phyloP scores from a whole-genome alignment of 2,797 vertebrate species.

The Alectoris magna region DNA sequence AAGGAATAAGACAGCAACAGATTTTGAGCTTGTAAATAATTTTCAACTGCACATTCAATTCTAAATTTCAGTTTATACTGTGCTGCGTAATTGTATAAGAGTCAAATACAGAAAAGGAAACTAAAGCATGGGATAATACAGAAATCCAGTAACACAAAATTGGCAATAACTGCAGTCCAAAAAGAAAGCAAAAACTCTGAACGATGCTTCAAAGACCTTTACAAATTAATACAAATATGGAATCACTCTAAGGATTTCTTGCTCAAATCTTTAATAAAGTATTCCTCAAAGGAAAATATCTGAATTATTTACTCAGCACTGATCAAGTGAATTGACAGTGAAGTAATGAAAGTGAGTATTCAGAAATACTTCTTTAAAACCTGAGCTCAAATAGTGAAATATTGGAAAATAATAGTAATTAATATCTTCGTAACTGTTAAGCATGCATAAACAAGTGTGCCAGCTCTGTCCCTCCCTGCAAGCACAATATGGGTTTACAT shows the following conservation, averaged over 20 bases:
- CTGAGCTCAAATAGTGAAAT: neutral
- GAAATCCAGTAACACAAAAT: neutral
- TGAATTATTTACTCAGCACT: slow-evolving; percentile 41
- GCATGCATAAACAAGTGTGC: neutral
- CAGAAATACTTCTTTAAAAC: neutral
- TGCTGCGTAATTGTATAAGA: neutral
- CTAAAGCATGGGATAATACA: neutral
- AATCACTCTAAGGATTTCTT: neutral
- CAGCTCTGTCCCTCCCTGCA: slow-evolving; percentile 32
- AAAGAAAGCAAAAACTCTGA: slow-evolving; percentile 15
- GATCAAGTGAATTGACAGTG: neutral
- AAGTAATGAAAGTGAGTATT: slow-evolving; percentile 22
- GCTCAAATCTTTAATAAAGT: neutral
- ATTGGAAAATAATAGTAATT: neutral
- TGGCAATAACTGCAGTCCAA: neutral
- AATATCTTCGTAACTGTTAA: neutral
- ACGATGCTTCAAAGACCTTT: slow-evolving; percentile 1
- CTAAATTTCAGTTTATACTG: neutral
- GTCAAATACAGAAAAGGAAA: slow-evolving; percentile 8
- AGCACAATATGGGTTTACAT: slow-evolving; percentile 59
- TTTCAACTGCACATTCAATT: slow-evolving; percentile 24
- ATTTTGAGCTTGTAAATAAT: slow-evolving; percentile 49
- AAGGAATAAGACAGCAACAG: slow-evolving; percentile 9
- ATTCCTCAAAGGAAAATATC: slow-evolving; percentile 20
- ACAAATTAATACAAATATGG: slow-evolving; percentile 14